These are phyloP conservation scores for Adelosebastes latens DNA, from an alignment of 2,797 vertebrate species.

Conservation along the genomic window DNA sequence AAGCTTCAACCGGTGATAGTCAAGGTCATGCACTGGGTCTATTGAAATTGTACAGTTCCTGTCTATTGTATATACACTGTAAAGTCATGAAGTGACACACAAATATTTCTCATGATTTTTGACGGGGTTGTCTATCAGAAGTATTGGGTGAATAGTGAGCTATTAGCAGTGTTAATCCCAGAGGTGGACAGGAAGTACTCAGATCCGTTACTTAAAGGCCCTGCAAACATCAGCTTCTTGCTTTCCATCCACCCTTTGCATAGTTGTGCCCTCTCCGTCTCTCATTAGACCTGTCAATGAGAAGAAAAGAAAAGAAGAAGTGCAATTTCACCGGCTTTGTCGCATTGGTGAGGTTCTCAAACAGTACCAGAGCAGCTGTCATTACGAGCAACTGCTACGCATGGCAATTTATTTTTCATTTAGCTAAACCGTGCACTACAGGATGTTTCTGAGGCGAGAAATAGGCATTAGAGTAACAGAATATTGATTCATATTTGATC, in stretches of 20 bases:
- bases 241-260: neutral
- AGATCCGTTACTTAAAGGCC: neutral
- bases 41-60: slow-evolving; percentile 12
- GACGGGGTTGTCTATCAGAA: neutral
- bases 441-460: too few species aligned
- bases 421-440: too few species aligned
- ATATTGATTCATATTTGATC: too few species aligned
- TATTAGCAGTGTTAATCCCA: neutral
- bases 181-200: neutral
- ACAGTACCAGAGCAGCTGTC: too few species aligned
- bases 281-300: neutral
- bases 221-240: neutral
- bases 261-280: neutral
- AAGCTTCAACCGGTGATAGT: slow-evolving; percentile 36
- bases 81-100: neutral
- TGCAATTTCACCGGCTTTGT: neutral
- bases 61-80: neutral
- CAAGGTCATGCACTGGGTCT: slow-evolving; percentile 54
- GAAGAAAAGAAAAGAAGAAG: neutral
- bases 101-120: neutral
- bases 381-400: too few species aligned
- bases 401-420: too few species aligned
- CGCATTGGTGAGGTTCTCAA: too few species aligned
- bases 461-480: too few species aligned
- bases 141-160: neutral